phyloP scores from a whole-genome alignment of 2,113 vertebrate genomes.

The Eublepharis macularius region DNA sequence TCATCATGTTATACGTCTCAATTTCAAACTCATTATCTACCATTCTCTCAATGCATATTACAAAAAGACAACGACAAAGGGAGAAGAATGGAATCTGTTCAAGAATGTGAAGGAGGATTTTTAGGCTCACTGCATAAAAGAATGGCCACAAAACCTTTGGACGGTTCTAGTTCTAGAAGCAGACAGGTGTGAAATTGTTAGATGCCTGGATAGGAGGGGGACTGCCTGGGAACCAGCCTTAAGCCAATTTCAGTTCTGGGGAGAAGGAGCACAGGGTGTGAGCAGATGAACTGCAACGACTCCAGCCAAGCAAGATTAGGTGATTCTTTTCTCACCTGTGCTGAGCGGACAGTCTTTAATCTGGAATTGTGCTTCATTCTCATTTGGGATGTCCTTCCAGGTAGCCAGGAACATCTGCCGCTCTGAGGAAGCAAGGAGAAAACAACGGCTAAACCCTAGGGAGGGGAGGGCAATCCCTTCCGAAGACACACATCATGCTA shows the following conservation, averaged over 20 bases:
- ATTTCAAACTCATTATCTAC: no score
- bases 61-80: no score
- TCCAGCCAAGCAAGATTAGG: accelerated
- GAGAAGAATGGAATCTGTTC: no score
- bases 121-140: no score
- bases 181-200: no score
- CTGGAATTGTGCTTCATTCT: slow-evolving; percentile 95
- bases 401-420: slow-evolving; percentile 95
- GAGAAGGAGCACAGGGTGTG: not conserved
- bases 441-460: not conserved
- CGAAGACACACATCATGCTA: not conserved
- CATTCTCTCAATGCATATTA: no score
- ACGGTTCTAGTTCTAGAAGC: no score
- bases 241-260: not conserved
- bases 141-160: no score
- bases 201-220: not conserved
- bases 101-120: no score
- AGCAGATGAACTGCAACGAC: no score
- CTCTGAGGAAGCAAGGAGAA: slow-evolving; percentile 73
- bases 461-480: accelerated
- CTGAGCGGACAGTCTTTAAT: slow-evolving; percentile 93
- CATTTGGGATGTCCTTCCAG: slow-evolving; percentile 98
- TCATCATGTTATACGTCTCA: no score
- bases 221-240: not conserved
- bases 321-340: slow-evolving; percentile 78